These are phyloP conservation scores for Sitobion miscanthi DNA, from an alignment of 1,140 invertebrate genomes.

Conservation along the genomic window DNA sequence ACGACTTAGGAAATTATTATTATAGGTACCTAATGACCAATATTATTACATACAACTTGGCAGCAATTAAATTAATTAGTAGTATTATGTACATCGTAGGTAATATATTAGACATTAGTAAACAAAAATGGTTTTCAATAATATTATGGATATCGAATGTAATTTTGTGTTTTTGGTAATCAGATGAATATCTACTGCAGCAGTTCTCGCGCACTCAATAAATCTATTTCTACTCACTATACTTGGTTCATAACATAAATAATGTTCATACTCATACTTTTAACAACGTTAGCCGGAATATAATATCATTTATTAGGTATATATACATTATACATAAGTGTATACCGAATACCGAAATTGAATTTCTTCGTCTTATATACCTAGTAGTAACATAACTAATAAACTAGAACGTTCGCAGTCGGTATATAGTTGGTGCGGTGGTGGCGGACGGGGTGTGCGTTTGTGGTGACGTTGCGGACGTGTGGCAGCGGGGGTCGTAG, in stretches of 20 bases:
- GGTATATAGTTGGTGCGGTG: background rate
- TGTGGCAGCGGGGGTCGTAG: background rate
- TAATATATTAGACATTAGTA: background rate
- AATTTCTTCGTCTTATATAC: background rate
- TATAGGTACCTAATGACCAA: background rate
- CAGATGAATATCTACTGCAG: background rate
- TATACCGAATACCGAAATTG: background rate
- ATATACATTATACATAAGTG: background rate
- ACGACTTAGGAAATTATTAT: background rate
- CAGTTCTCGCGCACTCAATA: background rate
- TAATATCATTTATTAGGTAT: background rate
- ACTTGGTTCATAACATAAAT: background rate
- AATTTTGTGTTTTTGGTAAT: background rate
- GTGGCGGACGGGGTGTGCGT: background rate
- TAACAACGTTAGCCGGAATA: background rate
- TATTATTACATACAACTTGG: background rate
- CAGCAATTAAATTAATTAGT: background rate
- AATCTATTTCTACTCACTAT: conserved; percentile 3
- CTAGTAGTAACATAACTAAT: conserved; percentile 28
- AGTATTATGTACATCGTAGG: background rate
- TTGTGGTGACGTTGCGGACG: conserved; percentile 39
- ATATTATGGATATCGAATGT: background rate
- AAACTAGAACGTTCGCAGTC: conserved; percentile 11
- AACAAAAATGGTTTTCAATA: background rate
- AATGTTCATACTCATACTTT: background rate